phyloP scores from a whole-genome alignment of 2,113 vertebrate genomes.

The Perccottus glenii region DNA sequence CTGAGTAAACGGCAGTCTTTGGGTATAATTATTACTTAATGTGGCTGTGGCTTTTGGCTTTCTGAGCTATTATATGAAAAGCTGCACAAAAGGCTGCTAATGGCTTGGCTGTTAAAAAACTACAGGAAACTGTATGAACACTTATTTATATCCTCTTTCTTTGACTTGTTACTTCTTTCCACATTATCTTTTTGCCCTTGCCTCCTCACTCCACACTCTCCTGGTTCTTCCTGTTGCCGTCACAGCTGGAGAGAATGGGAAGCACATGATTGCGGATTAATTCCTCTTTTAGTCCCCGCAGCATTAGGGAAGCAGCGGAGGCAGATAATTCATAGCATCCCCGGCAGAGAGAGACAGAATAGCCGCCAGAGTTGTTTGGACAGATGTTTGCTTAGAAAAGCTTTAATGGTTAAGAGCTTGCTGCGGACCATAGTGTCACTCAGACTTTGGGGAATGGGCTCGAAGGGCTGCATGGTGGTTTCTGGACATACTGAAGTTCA shows the following conservation, averaged over 20 bases:
- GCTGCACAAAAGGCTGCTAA: neutral
- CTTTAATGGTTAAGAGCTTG: conserved; percentile 25
- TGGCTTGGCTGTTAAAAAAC: neutral
- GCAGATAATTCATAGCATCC: conserved; percentile 50
- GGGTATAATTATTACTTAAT: conserved; percentile 8
- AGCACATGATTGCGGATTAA: conserved; percentile 68
- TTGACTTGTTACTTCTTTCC: conserved; percentile 3
- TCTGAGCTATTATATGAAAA: conserved; percentile 5
- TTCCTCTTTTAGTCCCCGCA: conserved; percentile 61
- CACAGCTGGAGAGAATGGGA: conserved; percentile 59
- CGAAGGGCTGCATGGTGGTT: neutral
- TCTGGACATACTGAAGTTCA: neutral
- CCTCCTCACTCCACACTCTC: neutral
- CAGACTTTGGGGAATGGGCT: neutral
- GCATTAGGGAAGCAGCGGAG: conserved; percentile 54
- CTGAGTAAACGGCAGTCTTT: conserved; percentile 4
- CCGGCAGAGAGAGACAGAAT: conserved; percentile 22
- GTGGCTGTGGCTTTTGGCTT: conserved; percentile 2
- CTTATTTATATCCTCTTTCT: conserved; percentile 4
- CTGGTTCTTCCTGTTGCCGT: conserved; percentile 3
- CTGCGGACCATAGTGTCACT: conserved; percentile 2
- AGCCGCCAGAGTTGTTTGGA: conserved; percentile 46
- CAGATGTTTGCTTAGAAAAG: conserved; percentile 59
- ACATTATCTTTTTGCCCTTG: neutral
- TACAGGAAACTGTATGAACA: conserved; percentile 1